These are phyloP conservation scores for Margaritifera margaritifera DNA, from an alignment of 2,888 invertebrate genomes.

Conservation along the genomic window DNA sequence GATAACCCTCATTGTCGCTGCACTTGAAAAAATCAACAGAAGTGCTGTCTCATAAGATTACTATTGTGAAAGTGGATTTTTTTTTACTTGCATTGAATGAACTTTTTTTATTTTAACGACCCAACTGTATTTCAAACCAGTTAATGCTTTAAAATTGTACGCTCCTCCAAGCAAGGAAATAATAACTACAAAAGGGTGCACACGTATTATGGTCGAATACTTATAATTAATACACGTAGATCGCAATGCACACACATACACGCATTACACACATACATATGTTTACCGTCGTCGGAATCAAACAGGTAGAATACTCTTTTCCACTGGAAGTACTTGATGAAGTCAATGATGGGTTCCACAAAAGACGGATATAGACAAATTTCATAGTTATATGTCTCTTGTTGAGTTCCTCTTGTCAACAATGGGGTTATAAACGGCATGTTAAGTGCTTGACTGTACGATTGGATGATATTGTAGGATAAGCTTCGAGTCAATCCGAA, in stretches of 20 bases:
- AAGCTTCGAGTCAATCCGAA: conserved; percentile 58
- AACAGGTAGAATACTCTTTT: conserved; percentile 90
- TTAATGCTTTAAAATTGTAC: no score
- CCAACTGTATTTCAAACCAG: no score
- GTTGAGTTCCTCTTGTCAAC: conserved; percentile 47
- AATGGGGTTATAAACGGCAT: conserved; percentile 66
- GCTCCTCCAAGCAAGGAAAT: background rate
- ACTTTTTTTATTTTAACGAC: no score
- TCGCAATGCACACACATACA: no score
- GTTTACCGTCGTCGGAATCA: conserved; percentile 90
- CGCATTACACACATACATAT: no score
- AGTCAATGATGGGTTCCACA: conserved; percentile 94
- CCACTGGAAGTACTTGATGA: conserved; percentile 93
- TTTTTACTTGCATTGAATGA: no score
- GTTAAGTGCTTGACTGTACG: conserved; percentile 64
- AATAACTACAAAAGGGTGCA: background rate
- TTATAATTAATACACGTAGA: background rate
- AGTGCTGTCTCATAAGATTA: no score
- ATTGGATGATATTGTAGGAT: conserved; percentile 64
- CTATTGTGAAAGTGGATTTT: no score
- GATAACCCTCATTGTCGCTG: no score
- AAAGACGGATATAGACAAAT: conserved; percentile 90
- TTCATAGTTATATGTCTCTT: conserved; percentile 53
- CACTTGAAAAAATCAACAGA: no score
- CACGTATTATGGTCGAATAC: background rate